Evolutionary conservation across 2,888 invertebrate genomes (phyloP).

Genomic region (Orchestes rusci): DNA sequence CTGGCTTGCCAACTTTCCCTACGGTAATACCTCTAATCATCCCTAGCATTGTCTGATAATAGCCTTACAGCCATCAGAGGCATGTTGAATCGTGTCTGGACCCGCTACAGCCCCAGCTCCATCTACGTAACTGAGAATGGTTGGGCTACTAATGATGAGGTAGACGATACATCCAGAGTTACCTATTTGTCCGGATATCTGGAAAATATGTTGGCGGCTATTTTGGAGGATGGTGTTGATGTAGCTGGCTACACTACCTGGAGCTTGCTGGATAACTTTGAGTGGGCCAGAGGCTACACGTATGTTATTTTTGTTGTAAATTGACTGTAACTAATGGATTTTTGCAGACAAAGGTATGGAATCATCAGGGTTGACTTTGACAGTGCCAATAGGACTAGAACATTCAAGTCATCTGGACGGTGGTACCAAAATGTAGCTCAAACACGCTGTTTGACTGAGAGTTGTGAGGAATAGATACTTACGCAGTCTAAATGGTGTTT

Average conservation of each 20-base stretch:
- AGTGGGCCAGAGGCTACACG: constrained; percentile 44
- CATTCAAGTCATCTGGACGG: constrained; percentile 14
- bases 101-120: constrained; percentile 44
- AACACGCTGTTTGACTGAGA: constrained; percentile 18
- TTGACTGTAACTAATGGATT: neutral
- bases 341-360: constrained; percentile 19
- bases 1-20: constrained; percentile 21
- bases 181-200: constrained; percentile 39
- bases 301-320: constrained; percentile 29
- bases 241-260: constrained; percentile 42
- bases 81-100: constrained; percentile 45
- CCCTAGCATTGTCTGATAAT: neutral
- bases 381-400: constrained; percentile 18
- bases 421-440: constrained; percentile 16
- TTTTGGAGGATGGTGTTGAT: constrained; percentile 38
- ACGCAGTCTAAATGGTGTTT: too few relatives aligned
- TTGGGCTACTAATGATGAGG: constrained; percentile 36
- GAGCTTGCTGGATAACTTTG: constrained; percentile 36
- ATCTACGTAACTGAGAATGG: constrained; percentile 56
- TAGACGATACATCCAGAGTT: constrained; percentile 16
- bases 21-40: constrained; percentile 9
- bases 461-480: constrained; percentile 18
- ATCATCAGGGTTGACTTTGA: constrained; percentile 17
- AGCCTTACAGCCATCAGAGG: constrained; percentile 41
- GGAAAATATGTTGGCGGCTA: constrained; percentile 37